Evolutionary conservation across 2,113 vertebrate genomes (phyloP), one percentile per base, ranked within the genome.

Genomic region (Cettia cetti): DNA sequence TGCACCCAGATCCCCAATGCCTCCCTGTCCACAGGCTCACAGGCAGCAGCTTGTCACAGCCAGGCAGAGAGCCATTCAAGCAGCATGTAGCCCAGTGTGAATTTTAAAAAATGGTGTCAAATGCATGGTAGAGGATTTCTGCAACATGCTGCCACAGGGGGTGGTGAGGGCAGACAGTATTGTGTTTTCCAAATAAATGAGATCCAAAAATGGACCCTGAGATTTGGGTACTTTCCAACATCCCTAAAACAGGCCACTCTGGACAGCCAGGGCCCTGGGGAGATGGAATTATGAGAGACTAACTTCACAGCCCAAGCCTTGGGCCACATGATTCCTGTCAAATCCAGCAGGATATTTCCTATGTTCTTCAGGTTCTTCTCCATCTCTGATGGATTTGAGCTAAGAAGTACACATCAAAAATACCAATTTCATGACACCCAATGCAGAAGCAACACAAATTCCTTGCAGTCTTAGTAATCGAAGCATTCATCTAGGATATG

Each of bases 1-100:
- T 12, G 31, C 3, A 8, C 7, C 26, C 7, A 6, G n/a, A 17
- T 66, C 11, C 12, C 21, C 39, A 39, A 0, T 0, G 0, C 5
- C 22, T 63, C 64, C 2, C 0, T 54, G 28, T 33, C 52, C 54
- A 35, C 0, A 4, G 31, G 28, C 35, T 57, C 64, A 69, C 64
- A 50, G 47, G 50, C 50, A 65, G 31, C 0, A 0, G 8, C n/a
- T 69, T 19, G 17, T 19, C 54, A n/a, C 27, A 39, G 64, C 3
- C 2, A 35, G 30, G 10, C 47, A 74, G 39, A 35, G 44, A 27
- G 94, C 27, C 35, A 16, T 1, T 9, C 1, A 59, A 59, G 23
- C 26, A 65, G 7, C 0, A 0, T 2, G 0, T 18, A 27, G 28
- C 26, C 21, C 64, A 66, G 45, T 4, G 52, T 59, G 42, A 70